These are phyloP conservation scores for Poliocrania exsul DNA, from an alignment of 2,797 vertebrate species.

Conservation along the genomic window DNA sequence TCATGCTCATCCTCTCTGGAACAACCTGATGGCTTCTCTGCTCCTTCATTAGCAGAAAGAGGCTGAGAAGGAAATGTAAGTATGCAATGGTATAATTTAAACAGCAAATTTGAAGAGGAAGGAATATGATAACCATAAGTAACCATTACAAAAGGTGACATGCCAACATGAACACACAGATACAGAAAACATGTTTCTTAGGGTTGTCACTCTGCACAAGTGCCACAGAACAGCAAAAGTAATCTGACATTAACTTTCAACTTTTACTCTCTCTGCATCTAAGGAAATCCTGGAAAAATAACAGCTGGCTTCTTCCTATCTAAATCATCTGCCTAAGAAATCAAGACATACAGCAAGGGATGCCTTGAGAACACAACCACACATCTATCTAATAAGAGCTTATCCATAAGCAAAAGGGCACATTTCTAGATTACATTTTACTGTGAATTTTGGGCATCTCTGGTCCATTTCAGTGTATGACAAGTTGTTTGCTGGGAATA, in stretches of 20 bases:
- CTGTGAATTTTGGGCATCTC: not conserved
- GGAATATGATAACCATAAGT: not conserved
- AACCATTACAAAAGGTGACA: not conserved
- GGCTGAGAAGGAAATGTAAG: not conserved
- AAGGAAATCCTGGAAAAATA: not conserved
- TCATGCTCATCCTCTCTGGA: slow-evolving; percentile 8
- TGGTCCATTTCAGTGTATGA: not conserved
- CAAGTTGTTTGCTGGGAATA: not conserved
- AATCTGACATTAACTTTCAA: not conserved
- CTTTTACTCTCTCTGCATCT: not conserved
- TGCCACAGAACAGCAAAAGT: not conserved
- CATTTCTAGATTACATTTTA: not conserved
- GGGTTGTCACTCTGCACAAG: not conserved
- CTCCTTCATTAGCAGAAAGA: slow-evolving; percentile 28
- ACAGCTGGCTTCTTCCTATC: not conserved
- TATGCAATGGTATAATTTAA: not conserved
- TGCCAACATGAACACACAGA: not conserved
- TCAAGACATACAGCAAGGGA: not conserved
- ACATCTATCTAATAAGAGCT: not conserved
- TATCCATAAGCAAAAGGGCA: not conserved
- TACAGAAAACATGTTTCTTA: not conserved
- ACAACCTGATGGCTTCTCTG: not conserved
- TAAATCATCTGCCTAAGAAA: not conserved
- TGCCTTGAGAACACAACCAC: not conserved
- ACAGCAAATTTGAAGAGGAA: not conserved